A percentile compares a stretch with the other conserved stretches of the same genome.
phyloP scores from a whole-genome alignment of 2,888 invertebrate genomes.

The Archips xylosteana region DNA sequence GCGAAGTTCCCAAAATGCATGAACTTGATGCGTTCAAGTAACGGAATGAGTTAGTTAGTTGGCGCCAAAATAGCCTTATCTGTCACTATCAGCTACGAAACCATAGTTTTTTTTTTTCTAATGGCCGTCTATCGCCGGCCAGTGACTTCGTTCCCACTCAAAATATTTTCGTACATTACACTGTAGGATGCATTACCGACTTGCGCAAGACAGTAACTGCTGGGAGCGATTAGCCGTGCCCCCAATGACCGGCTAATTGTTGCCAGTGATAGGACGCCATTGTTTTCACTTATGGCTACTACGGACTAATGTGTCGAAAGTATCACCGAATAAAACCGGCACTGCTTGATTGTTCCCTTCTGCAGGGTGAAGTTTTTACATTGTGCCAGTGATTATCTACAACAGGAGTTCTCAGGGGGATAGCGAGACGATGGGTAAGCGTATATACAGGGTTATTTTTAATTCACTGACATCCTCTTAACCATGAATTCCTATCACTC shows the following conservation, averaged over 20 bases:
- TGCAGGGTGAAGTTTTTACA: neutral
- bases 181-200: constrained; percentile 13
- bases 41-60: neutral
- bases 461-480: no score
- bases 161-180: constrained; percentile 8
- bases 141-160: constrained; percentile 4
- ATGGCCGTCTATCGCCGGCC: neutral
- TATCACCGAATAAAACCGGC: neutral
- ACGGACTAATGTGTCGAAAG: constrained; percentile 15
- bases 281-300: constrained; percentile 54
- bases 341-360: neutral
- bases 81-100: neutral
- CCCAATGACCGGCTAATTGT: constrained; percentile 61
- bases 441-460: no score
- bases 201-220: constrained; percentile 56
- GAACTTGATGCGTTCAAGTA: no score
- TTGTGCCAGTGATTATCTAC: neutral
- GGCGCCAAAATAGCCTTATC: neutral
- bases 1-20: no score
- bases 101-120: neutral
- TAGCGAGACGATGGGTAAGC: no score
- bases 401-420: no score
- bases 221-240: constrained; percentile 52
- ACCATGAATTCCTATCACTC: no score
- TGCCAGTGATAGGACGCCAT: constrained; percentile 58